A percentile compares a stretch with the other conserved stretches of the same genome.
These are phyloP conservation scores for Kuschelorhynchus macadamiae DNA, from an alignment of 2,888 invertebrate genomes.

Conservation along the genomic window DNA sequence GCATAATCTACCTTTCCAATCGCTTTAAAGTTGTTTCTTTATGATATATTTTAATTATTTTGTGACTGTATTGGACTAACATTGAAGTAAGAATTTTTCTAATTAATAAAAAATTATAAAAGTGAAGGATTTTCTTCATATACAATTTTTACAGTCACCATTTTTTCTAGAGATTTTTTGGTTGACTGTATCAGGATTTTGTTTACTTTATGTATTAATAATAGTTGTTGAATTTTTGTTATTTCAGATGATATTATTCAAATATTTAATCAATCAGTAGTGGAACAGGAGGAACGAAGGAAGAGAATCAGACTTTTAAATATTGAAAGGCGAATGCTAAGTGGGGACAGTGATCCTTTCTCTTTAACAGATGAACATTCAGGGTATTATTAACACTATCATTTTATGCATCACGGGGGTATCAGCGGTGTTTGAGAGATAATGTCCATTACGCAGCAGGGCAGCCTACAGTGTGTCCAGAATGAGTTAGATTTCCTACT, in stretches of 20 bases:
- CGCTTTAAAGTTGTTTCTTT: no score
- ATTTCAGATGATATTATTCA: background rate
- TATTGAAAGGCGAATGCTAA: background rate
- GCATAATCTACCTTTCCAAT: no score
- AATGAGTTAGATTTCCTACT: conserved; percentile 44
- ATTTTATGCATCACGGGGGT: conserved; percentile 5
- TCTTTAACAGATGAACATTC: background rate
- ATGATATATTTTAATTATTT: no score
- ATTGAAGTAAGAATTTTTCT: no score
- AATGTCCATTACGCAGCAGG: background rate
- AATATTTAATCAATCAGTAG: background rate
- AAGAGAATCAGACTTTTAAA: background rate
- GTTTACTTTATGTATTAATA: no score
- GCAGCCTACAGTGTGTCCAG: background rate
- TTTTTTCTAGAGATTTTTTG: no score
- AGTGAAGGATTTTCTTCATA: no score
- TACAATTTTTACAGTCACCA: no score
- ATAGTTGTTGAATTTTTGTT: background rate
- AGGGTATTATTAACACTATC: background rate
- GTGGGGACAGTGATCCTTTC: background rate
- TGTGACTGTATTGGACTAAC: no score
- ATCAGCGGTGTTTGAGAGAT: background rate
- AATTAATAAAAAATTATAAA: no score
- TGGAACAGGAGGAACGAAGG: background rate
- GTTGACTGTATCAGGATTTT: no score